A percentile compares a stretch with the other conserved stretches of the same genome.
phyloP scores from a whole-genome alignment of 2,113 vertebrate genomes.

The Macaca nemestrina region DNA sequence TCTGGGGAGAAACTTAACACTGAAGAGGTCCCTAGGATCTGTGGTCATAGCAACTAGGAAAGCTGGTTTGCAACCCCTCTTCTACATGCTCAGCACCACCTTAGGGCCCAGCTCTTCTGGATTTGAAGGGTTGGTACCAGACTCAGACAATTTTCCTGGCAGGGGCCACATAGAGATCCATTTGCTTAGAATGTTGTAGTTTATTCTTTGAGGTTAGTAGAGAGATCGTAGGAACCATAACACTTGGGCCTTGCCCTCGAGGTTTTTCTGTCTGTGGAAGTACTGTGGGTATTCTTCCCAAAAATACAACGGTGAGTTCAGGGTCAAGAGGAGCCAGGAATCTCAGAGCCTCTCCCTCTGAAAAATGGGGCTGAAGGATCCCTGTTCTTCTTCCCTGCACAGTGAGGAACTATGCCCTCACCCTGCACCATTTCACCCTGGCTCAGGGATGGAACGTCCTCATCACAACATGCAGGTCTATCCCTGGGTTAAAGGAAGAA shows the following conservation, averaged over 20 bases:
- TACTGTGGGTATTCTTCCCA: not conserved
- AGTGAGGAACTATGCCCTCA: not conserved
- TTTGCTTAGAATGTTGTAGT: not conserved
- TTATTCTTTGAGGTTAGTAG: not conserved
- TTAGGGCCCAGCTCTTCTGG: not conserved
- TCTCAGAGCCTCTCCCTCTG: not conserved
- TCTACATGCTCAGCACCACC: not conserved
- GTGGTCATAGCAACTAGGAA: not conserved
- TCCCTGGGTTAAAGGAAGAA: not conserved
- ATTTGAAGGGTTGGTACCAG: not conserved
- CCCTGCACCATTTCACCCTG: not conserved
- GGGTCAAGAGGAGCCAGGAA: not conserved
- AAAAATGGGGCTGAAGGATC: not conserved
- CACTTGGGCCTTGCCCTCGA: not conserved
- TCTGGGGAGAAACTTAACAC: not conserved
- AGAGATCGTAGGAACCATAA: not conserved
- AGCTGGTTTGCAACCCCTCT: not conserved
- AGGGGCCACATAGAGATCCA: not conserved
- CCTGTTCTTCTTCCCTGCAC: fast-evolving
- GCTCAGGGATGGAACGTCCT: not conserved
- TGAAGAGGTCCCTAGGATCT: not conserved
- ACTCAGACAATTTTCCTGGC: not conserved
- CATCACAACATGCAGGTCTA: not conserved
- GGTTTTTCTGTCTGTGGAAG: not conserved
- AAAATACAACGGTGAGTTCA: not conserved